Base-by-base conservation (phyloP, 2,888 invertebrate species). In the Leuctra nigra region DNA sequence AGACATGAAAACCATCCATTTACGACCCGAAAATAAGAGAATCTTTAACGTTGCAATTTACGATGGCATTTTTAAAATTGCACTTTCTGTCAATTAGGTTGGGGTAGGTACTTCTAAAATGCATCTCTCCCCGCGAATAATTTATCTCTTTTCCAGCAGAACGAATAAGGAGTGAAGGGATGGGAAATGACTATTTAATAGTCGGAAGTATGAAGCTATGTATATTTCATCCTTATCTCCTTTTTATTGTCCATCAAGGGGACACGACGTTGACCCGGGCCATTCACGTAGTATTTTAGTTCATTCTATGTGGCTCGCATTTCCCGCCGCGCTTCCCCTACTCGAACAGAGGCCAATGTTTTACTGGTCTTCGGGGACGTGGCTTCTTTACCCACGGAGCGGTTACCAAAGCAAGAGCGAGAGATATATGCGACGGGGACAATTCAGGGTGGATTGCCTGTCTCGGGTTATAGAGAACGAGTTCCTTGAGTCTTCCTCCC, bases 351-450 rank as follows among this genome's bases (percentile, higher is more conserved):
- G 24, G 33, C 33, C 35, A 35, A 22, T 50, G 50, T 50, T 50
- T 50, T 50, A 50, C 50, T 35, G 22, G 33, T 22, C 50, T 35
- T 13, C 20, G 11, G 50, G 18, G 50, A 50, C 50, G 6, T 20
- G 50, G 13, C 35, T 35, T 29, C 50, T 2, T 29, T 29, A 18
- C 41, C 11, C 18, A 2, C 18, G 11, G 38, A n/a, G 38, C 38
- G 38, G 38, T 38, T 9, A 38, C n/a, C 4, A 7, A 7, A 22
- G n/a, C n/a, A n/a, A n/a, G n/a, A n/a, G n/a, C n/a, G 48, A 29
- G 50, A 50, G 18, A 35, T 50, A 35, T 35, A 35, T 50, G 35
- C 50, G 50, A 50, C 18, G 23, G 35, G 22, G 50, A 50, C 50
- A 50, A 50, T 50, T 50, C 41, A 41, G 41, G 41, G 41, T 16